These are phyloP conservation scores for Betta splendens DNA, from an alignment of 2,797 vertebrate species.

Conservation along the genomic window DNA sequence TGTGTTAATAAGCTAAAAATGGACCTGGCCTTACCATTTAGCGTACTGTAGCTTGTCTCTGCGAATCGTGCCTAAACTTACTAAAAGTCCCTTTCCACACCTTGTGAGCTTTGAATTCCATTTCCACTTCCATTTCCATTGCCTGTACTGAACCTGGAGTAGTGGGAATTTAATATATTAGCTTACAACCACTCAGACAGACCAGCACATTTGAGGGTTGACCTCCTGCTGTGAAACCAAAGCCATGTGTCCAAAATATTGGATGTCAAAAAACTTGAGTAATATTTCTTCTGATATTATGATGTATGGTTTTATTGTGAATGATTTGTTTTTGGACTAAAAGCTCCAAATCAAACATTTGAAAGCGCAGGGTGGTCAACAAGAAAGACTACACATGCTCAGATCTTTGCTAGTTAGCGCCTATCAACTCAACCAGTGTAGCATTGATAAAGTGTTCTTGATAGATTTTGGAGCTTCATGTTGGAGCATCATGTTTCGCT, in stretches of 20 bases:
- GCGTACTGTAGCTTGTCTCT: too few species aligned
- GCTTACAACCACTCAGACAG: slow-evolving; percentile 8
- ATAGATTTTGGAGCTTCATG: slow-evolving; percentile 59
- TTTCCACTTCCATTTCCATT: not conserved
- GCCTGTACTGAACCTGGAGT: slow-evolving; percentile 11
- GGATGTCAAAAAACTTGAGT: slow-evolving; percentile 6
- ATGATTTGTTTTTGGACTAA: slow-evolving; percentile 10
- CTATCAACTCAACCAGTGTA: slow-evolving; percentile 47
- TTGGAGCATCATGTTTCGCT: slow-evolving; percentile 21
- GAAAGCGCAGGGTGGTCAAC: slow-evolving; percentile 3
- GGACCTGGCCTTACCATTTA: slow-evolving; percentile 45
- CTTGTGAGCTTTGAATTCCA: not conserved
- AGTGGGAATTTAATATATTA: not conserved
- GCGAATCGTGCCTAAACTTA: slow-evolving; percentile 52
- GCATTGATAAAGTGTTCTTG: slow-evolving; percentile 52
- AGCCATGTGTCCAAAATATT: slow-evolving; percentile 32
- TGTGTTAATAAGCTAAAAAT: slow-evolving; percentile 43
- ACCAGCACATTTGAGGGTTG: slow-evolving; percentile 28
- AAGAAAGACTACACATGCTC: slow-evolving; percentile 27
- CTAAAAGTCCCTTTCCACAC: slow-evolving; percentile 4
- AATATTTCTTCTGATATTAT: slow-evolving; percentile 16
- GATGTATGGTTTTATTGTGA: slow-evolving; percentile 38
- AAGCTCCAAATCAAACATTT: not conserved
- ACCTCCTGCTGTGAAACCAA: slow-evolving; percentile 34
- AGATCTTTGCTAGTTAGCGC: slow-evolving; percentile 30